Evolutionary conservation across 2,888 invertebrate species (phyloP).

Genomic region (Thecocarcelia acutangulata): DNA sequence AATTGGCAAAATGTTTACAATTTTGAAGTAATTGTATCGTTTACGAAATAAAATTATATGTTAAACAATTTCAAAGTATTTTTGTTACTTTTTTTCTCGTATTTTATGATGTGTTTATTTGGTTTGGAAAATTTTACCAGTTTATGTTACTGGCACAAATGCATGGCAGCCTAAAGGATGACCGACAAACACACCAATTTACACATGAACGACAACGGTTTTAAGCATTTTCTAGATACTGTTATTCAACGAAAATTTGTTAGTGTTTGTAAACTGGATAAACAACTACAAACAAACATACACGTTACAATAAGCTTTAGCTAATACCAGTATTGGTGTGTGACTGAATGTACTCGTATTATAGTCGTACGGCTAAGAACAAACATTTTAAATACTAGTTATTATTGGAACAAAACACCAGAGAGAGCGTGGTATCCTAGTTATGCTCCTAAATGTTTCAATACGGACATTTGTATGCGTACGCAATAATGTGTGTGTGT

Average conservation of each 20-base stretch:
- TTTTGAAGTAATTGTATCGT: slow-evolving; percentile 9
- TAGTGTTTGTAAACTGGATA: slow-evolving; percentile 10
- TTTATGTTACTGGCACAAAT: slow-evolving; percentile 55
- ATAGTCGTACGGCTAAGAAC: not conserved
- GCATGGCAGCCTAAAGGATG: slow-evolving; percentile 38
- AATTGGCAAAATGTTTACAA: slow-evolving; percentile 23
- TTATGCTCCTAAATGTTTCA: not conserved
- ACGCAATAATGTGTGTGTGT: not conserved
- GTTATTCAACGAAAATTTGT: slow-evolving; percentile 38
- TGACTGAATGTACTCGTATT: no score
- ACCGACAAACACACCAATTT: slow-evolving; percentile 2
- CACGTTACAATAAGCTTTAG: not conserved
- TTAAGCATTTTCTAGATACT: slow-evolving; percentile 24
- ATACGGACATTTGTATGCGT: not conserved
- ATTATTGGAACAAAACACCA: not conserved
- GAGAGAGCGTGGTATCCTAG: slow-evolving; percentile 3
- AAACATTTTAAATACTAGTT: slow-evolving; percentile 33
- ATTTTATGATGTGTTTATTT: slow-evolving; percentile 50
- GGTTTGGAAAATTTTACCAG: slow-evolving; percentile 27
- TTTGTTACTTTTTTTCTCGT: not conserved
- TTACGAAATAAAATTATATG: slow-evolving; percentile 4
- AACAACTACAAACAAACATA: not conserved
- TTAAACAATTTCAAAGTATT: not conserved
- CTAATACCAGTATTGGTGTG: not conserved
- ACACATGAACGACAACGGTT: slow-evolving; percentile 14